phyloP scores from a whole-genome alignment of 1,140 invertebrate genomes.

The Drosophila tristis region DNA sequence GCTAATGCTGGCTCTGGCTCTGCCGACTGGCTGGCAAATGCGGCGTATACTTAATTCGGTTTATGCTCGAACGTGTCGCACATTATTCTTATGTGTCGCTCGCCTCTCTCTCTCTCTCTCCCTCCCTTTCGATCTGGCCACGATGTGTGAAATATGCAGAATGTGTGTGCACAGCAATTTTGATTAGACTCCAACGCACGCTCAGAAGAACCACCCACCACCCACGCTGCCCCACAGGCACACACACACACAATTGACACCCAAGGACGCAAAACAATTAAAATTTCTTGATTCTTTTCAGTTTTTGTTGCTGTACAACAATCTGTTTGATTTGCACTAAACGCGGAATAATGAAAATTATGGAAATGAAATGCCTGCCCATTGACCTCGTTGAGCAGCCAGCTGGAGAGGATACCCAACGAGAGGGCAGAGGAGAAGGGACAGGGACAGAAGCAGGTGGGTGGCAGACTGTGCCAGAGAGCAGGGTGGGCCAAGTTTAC shows the following conservation, averaged over 20 bases:
- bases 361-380: slow-evolving; percentile 70
- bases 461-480: too few species aligned
- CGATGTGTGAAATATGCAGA: slow-evolving; percentile 79
- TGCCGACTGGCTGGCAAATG: slow-evolving; percentile 66
- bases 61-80: slow-evolving; percentile 80
- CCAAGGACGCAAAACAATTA: slow-evolving; percentile 63
- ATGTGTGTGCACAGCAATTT: slow-evolving; percentile 74
- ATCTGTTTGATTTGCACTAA: slow-evolving; percentile 80
- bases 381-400: slow-evolving; percentile 78
- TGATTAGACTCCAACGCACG: slow-evolving; percentile 54
- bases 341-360: slow-evolving; percentile 71
- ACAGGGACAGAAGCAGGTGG: too few species aligned
- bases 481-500: slow-evolving; percentile 12
- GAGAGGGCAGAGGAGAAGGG: neutral
- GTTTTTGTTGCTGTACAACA: slow-evolving; percentile 19
- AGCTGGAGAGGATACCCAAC: slow-evolving; percentile 31
- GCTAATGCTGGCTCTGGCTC: slow-evolving; percentile 9
- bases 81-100: slow-evolving; percentile 72
- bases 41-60: slow-evolving; percentile 82
- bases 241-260: slow-evolving; percentile 31
- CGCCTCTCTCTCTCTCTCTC: neutral
- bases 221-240: neutral
- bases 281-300: slow-evolving; percentile 54
- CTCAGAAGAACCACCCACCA: neutral
- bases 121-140: slow-evolving; percentile 30